Base-by-base conservation (phyloP, 2,888 invertebrate species). In the Apoderus coryli region DNA sequence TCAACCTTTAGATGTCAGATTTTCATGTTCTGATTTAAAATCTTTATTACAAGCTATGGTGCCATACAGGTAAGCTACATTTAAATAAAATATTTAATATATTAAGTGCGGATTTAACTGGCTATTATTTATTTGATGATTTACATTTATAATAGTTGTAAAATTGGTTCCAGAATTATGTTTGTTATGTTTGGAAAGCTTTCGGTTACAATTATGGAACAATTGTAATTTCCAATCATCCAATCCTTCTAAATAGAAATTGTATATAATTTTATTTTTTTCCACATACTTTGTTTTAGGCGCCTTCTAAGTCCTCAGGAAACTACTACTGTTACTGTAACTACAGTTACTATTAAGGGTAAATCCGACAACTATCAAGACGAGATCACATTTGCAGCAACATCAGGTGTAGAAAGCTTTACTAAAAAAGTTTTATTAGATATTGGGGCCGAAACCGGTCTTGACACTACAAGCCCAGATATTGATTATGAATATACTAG, bases 321-420 rank as follows among this genome's bases (percentile, higher is more conserved):
- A 50, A 72, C 69, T 0, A 39, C 39, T n/a, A 42, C 33, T 32
- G 68, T 72, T 4, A 63, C 67, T 1, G 63, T 76, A 24, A 45
- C 44, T 10, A 22, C 47, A 11, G 32, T 35, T 4, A 38, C 42
- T 16, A 40, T 23, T 59, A 65, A 1, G 35, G 19, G 19, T 7
- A n/a, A n/a, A n/a, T 31, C 15, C 24, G 59, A 6, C 47, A 56
- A 25, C 1, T 65, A 65, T 4, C 61, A 65, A 4, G 75, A 77
- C 38, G 59, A 65, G 16, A 64, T 78, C 37, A 72, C 69, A 1
- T 75, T 78, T 38, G 68, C 65, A 0, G 71, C 69, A 10, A 50
- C 25, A 10, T 34, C 52, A 28, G 63, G 63, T 9, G 40, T 49
- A 3, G 57, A 54, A 27, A 50, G 50, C 23, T 45, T 55, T 7